Percentiles rank a stretch among this genome's conserved stretches.
Evolutionary conservation across 2,113 vertebrate species (phyloP).

Genomic region (Suncus etruscus): DNA sequence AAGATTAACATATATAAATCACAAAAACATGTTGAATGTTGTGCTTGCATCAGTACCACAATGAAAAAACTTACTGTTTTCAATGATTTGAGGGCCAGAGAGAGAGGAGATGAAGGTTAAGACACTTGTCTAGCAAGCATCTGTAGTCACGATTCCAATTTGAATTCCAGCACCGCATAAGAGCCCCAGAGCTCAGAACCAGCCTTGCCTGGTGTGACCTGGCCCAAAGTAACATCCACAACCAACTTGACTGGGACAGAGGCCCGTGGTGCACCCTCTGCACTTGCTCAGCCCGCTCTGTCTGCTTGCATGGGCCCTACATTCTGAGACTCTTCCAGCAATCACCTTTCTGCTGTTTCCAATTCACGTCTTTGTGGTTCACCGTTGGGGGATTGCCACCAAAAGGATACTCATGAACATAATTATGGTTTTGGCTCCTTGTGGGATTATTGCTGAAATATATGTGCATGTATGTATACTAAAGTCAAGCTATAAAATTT

Average conservation of each 20-base stretch:
- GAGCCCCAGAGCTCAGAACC: too few relatives aligned
- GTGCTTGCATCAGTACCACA: neutral
- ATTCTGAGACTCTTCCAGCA: neutral
- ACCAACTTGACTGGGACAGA: too few relatives aligned
- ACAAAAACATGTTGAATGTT: neutral
- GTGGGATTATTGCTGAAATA: neutral
- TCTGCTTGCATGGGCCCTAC: neutral
- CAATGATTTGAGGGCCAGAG: too few relatives aligned
- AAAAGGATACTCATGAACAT: neutral
- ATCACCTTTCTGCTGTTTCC: neutral
- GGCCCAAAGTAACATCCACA: too few relatives aligned
- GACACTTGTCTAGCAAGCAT: too few relatives aligned
- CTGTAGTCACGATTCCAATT: too few relatives aligned
- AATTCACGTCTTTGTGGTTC: neutral
- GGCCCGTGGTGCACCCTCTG: neutral
- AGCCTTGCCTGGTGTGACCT: too few relatives aligned
- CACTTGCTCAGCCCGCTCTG: neutral
- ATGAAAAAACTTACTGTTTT: neutral
- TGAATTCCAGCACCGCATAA: too few relatives aligned
- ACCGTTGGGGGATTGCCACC: neutral
- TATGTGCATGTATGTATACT: neutral
- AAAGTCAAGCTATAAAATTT: constrained; percentile 52
- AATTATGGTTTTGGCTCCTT: neutral
- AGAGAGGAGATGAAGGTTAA: too few relatives aligned
- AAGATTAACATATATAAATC: too few relatives aligned